Evolutionary conservation across 2,888 invertebrate species (phyloP).

Genomic region (Ophioninae sp.): DNA sequence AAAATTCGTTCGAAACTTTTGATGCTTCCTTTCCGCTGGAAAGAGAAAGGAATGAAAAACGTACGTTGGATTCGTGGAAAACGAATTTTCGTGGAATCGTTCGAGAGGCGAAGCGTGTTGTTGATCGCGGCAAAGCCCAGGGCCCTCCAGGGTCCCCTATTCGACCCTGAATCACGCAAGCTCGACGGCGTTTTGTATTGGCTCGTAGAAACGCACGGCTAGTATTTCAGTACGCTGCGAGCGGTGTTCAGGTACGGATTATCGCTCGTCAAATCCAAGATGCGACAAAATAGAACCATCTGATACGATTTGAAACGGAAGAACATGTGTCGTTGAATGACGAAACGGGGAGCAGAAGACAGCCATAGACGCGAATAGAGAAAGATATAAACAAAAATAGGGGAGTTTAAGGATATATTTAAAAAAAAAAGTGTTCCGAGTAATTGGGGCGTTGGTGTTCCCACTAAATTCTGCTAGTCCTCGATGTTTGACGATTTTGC

Average conservation of each 20-base stretch:
- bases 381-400: background rate
- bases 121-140: background rate
- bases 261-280: constrained; percentile 32
- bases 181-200: constrained; percentile 48
- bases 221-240: constrained; percentile 56
- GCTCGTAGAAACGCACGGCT: constrained; percentile 42
- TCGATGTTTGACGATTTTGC: constrained; percentile 1
- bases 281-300: constrained; percentile 24
- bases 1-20: background rate
- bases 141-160: constrained; percentile 23
- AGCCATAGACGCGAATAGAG: background rate
- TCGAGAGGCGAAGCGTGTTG: background rate
- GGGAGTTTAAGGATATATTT: constrained; percentile 8
- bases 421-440: background rate
- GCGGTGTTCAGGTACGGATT: constrained; percentile 55
- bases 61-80: background rate
- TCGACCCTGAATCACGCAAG: constrained; percentile 59
- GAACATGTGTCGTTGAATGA: constrained; percentile 20
- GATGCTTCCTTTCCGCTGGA: background rate
- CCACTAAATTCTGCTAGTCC: background rate
- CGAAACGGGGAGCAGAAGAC: background rate
- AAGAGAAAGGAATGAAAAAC: background rate
- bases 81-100: background rate
- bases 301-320: constrained; percentile 3
- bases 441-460: constrained; percentile 44